A percentile compares a stretch with the other conserved stretches of the same genome.
These are phyloP conservation scores for Nasonia oneida DNA, from an alignment of 2,888 invertebrate species.

Conservation along the genomic window DNA sequence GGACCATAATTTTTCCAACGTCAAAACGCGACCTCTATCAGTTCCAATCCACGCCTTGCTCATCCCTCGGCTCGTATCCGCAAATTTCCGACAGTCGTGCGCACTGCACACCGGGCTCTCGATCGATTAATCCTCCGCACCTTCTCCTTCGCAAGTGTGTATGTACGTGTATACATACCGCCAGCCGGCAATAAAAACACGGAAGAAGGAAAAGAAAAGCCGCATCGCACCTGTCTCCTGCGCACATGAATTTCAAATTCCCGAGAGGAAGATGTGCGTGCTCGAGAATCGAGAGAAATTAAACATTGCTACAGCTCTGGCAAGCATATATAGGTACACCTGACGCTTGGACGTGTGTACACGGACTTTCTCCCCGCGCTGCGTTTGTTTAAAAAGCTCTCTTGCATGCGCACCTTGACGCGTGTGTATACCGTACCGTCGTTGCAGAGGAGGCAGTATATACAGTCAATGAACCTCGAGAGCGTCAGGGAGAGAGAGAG, in stretches of 20 bases:
- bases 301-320: slow-evolving; percentile 6
- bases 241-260: neutral
- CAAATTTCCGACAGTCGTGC: neutral
- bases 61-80: neutral
- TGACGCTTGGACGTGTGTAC: slow-evolving; percentile 16
- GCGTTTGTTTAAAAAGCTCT: slow-evolving; percentile 16
- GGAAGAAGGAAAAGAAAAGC: neutral
- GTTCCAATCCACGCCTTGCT: neutral
- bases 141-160: neutral
- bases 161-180: neutral
- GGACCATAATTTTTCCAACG: neutral
- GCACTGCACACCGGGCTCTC: neutral
- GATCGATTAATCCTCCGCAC: neutral
- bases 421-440: neutral
- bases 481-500: neutral
- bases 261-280: neutral
- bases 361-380: neutral
- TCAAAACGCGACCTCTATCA: neutral
- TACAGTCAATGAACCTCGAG: slow-evolving; percentile 7
- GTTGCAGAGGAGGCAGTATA: neutral
- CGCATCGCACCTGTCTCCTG: neutral
- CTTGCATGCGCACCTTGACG: neutral
- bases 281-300: slow-evolving; percentile 24
- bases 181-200: neutral
- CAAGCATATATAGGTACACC: neutral